Evolutionary conservation across 2,888 invertebrate species (phyloP).

Genomic region (Epistrophe eligans): DNA sequence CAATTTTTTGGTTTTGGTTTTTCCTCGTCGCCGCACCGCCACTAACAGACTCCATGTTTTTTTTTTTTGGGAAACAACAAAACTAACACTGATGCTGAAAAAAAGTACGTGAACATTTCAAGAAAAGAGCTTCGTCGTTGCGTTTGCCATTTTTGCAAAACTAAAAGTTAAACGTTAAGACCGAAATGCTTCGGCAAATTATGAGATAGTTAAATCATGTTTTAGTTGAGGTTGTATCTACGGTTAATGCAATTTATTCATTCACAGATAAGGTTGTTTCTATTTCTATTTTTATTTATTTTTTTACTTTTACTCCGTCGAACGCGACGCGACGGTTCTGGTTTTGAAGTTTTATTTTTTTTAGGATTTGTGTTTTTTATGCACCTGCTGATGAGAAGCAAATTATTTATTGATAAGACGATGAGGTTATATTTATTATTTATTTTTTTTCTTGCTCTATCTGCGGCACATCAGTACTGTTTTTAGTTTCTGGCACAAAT

Average conservation of each 20-base stretch:
- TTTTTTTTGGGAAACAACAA: slow-evolving; percentile 23
- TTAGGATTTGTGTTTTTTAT: slow-evolving; percentile 16
- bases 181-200: slow-evolving; percentile 63
- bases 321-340: slow-evolving; percentile 18
- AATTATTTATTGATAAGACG: slow-evolving; percentile 71
- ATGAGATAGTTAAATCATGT: slow-evolving; percentile 76
- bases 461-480: not conserved
- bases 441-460: slow-evolving; percentile 29
- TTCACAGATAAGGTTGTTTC: slow-evolving; percentile 58
- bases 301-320: not conserved
- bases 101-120: slow-evolving; percentile 22
- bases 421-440: slow-evolving; percentile 54
- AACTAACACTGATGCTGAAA: not conserved
- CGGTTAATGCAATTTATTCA: slow-evolving; percentile 74
- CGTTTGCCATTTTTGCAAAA: not conserved
- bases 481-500: slow-evolving; percentile 14
- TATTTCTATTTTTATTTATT: slow-evolving; percentile 1
- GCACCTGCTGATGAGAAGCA: slow-evolving; percentile 73
- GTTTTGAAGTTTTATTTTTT: slow-evolving; percentile 11
- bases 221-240: slow-evolving; percentile 61
- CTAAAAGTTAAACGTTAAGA: slow-evolving; percentile 26
- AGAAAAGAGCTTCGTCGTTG: slow-evolving; percentile 42
- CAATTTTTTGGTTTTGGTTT: slow-evolving; percentile 46
- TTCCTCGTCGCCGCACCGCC: slow-evolving; percentile 15
- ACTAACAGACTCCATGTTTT: slow-evolving; percentile 30